These are phyloP conservation scores for Pogonus chalceus DNA, from an alignment of 1,140 invertebrate species.

Conservation along the genomic window DNA sequence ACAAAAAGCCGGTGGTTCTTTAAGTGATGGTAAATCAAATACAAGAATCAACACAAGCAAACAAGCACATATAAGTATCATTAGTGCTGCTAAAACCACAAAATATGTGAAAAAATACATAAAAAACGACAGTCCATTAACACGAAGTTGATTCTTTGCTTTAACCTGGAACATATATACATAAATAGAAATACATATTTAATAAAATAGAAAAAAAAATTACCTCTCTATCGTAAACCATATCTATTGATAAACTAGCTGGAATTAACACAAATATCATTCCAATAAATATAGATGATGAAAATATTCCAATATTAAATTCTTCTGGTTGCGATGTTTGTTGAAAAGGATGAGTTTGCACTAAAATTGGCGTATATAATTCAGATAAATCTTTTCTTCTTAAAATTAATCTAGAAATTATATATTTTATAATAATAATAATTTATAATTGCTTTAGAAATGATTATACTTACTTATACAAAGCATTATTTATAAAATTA, in stretches of 20 bases:
- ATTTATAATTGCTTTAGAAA: too few relatives aligned
- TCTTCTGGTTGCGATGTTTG: conserved; percentile 54
- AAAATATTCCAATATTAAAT: conserved; percentile 60
- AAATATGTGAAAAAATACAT: conserved; percentile 74
- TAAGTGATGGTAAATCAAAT: conserved; percentile 56
- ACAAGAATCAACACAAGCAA: conserved; percentile 57
- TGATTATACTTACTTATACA: conserved; percentile 39
- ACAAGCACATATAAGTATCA: conserved; percentile 54
- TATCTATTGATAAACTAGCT: conserved; percentile 64
- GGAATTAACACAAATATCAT: conserved; percentile 69
- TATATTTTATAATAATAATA: too few relatives aligned
- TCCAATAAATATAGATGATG: conserved; percentile 62
- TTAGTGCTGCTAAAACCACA: conserved; percentile 56
- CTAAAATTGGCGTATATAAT: too few relatives aligned
- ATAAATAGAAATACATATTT: conserved; percentile 20
- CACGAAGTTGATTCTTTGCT: conserved; percentile 70
- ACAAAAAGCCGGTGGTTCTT: conserved; percentile 55
- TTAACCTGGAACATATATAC: conserved; percentile 60
- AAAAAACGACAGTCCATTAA: conserved; percentile 66
- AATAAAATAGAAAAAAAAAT: conserved; percentile 16
- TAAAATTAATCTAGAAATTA: too few relatives aligned
- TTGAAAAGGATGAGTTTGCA: conserved; percentile 55
- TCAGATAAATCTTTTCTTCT: too few relatives aligned
- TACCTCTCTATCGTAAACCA: conserved; percentile 78
- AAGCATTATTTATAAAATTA: conserved; percentile 61